Evolutionary conservation across 2,888 invertebrate genomes (phyloP), one percentile per base, ranked within the genome.

Genomic region (Phyto melanocephala): DNA sequence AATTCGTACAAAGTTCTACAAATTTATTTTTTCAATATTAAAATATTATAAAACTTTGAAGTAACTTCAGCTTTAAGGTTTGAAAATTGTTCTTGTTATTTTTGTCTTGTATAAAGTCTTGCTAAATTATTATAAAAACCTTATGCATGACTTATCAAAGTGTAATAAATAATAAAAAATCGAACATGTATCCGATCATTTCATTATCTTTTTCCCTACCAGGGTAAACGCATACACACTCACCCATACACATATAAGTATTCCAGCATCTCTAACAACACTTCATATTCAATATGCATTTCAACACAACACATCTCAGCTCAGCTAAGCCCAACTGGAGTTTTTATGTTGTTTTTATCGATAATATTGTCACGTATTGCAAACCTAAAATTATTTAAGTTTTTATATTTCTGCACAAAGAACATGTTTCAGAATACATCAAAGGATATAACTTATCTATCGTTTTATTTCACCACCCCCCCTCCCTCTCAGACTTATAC

Each of bases 321-420:
- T 28, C 28, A 47, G 37, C 37, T 45, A 42, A 13, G 10, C 45
- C 62, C 42, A 62, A 37, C 42, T 63, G 35, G 42, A 77, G 52
- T 68, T 68, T n/a, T n/a, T 54, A 20, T 63, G 54, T 58, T 70
- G 24, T 60, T 70, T 77, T 54, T 62, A 79, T 79, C 71, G 75
- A 71, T 82, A 79, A 76, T 79, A 71, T 82, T 71, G 70, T 82
- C 82, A 82, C 82, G 82, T 82, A 76, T 71, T 82, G 71, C 67
- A 76, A 82, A 82, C 82, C 82, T 67, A 75, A 82, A 82, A 82
- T 82, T 82, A 79, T 82, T 78, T 78, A 52, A 78, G 58, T 78
- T 67, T 28, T 50, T 65, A 50, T 68, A 60, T 72, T 75, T 65
- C 60, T 54, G 10, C 58, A 75, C 62, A 78, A 70, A 70, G 71